Base-by-base conservation (phyloP, 2,888 invertebrate genomes). In the Clivina fossor region DNA sequence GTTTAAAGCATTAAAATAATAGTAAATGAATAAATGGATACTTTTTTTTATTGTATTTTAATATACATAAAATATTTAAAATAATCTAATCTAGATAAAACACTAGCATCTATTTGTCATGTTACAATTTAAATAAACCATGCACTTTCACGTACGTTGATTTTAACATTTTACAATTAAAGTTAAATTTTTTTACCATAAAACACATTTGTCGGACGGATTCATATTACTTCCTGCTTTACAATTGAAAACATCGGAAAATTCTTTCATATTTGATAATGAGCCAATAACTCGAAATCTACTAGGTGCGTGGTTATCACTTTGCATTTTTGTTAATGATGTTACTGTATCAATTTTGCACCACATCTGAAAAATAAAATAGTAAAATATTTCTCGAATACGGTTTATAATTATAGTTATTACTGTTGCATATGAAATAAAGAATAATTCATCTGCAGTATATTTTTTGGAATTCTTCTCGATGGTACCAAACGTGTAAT, bases 381-480 rank as follows among this genome's bases (percentile, higher is more conserved):
- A 26, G 16, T 37, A 11, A 37, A 37, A 16, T 38, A 2, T 26
- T 28, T 26, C 9, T 43, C n/a, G 11, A 24, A 24, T 41, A n/a
- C n/a, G 9, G 24, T 44, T 30, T 11, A 26, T 15, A 37, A 24
- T 18, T n/a, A 15, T 9, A 18, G 1, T 30, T 59, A 66, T 67
- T 63, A 74, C 74, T 20, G 73, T 72, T 61, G 69, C 74, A 55
- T 63, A 74, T 28, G 71, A 72, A 35, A 74, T 67, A 41, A 74
- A 74, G 48, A 74, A 74, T 13, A 73, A 53, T 57, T 74, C 73
- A 11, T 74, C 73, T 0, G 63, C 26, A 3, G 68, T 70, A 49
- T 67, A 71, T 11, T 54, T 62, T 56, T 16, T 56, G 48, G 2
- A 57, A 37, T 1, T 51, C 16, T 0, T 59, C 56, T 22, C 51